phyloP scores from a whole-genome alignment of 2,888 invertebrate species.

The Lasioglossum malachurum region DNA sequence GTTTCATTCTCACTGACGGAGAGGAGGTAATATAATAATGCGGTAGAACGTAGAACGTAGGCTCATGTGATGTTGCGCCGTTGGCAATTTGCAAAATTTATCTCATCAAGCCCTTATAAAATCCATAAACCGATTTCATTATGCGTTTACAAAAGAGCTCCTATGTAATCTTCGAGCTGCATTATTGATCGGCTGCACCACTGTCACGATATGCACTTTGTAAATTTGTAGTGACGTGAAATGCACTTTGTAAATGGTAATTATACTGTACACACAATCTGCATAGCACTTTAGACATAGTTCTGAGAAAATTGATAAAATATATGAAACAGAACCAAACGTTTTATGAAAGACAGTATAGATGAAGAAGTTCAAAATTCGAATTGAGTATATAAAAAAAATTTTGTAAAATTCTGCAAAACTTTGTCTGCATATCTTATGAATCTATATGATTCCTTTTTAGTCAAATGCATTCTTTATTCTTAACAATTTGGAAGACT shows the following conservation, averaged over 20 bases:
- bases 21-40: slow-evolving; percentile 61
- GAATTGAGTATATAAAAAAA: no score
- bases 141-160: slow-evolving; percentile 63
- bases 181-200: slow-evolving; percentile 56
- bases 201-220: slow-evolving; percentile 47
- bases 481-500: neutral
- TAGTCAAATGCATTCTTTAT: neutral
- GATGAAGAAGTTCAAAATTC: no score
- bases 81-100: slow-evolving; percentile 72
- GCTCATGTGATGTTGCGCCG: slow-evolving; percentile 51
- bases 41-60: slow-evolving; percentile 46
- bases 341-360: neutral
- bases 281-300: neutral
- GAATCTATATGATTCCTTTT: no score
- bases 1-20: neutral
- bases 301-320: neutral
- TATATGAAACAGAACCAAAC: no score
- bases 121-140: slow-evolving; percentile 9
- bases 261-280: neutral
- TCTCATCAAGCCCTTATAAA: slow-evolving; percentile 40
- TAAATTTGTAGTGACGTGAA: slow-evolving; percentile 32
- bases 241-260: neutral
- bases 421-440: no score
- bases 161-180: slow-evolving; percentile 61
- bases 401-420: no score